Evolutionary conservation across 2,888 invertebrate genomes (phyloP).

Genomic region (Baronia brevicornis): DNA sequence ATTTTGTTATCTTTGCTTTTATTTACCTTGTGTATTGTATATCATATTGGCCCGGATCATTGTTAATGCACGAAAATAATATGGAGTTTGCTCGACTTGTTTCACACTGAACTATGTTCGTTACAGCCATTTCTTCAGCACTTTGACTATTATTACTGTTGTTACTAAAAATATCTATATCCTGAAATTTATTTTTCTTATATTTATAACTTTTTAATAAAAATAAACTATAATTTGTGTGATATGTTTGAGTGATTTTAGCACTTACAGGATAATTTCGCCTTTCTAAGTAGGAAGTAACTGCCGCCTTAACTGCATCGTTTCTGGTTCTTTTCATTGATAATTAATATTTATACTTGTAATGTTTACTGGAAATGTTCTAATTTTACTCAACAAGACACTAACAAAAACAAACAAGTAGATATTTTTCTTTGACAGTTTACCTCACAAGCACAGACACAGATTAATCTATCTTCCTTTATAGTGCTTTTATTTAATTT

Average conservation of each 20-base stretch:
- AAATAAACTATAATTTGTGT: background rate
- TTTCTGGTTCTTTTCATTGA: slow-evolving; percentile 78
- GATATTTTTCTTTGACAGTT: too few relatives aligned
- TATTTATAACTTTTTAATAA: background rate
- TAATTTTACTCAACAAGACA: too few relatives aligned
- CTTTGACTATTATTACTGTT: slow-evolving; percentile 74
- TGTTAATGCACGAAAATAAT: slow-evolving; percentile 84
- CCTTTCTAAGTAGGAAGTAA: slow-evolving; percentile 80
- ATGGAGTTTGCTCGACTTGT: slow-evolving; percentile 84
- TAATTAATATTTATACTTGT: too few relatives aligned
- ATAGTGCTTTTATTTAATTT: too few relatives aligned
- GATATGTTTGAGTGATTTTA: background rate
- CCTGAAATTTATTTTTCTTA: slow-evolving; percentile 60
- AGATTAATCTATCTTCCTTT: too few relatives aligned
- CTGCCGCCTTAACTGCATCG: slow-evolving; percentile 79
- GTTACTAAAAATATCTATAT: slow-evolving; percentile 77
- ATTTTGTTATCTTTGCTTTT: too few relatives aligned
- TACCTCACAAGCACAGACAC: too few relatives aligned
- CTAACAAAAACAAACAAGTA: too few relatives aligned
- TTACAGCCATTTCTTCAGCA: slow-evolving; percentile 81
- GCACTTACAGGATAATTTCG: slow-evolving; percentile 78
- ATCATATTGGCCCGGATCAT: slow-evolving; percentile 83
- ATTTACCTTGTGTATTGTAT: slow-evolving; percentile 81
- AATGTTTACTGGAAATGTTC: too few relatives aligned
- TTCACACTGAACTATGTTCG: slow-evolving; percentile 82